Base-by-base conservation (phyloP, 2,113 vertebrate species). In the Caranx melampygus region DNA sequence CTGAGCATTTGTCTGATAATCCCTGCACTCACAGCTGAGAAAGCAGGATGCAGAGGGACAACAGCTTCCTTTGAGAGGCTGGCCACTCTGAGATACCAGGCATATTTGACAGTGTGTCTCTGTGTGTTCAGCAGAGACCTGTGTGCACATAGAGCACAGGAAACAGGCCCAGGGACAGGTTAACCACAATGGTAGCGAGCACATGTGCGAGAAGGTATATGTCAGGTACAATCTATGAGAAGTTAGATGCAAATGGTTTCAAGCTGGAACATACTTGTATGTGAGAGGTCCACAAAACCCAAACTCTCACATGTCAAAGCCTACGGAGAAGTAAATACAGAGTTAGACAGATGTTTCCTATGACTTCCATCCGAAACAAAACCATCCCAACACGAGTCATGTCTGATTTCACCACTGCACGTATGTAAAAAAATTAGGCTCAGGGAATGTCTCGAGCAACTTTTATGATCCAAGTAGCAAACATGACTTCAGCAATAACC, bases 71-170 rank as follows among this genome's bases (percentile, higher is more conserved):
- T 91, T 92, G 88, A 91, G 79, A 72, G 66, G 72, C 58, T 54
- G 69, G 37, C 47, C 69, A 44, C 70, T 45, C 35, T 33, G 49
- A 70, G 82, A 93, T 90, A 88, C 82, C 84, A 20, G 18, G 63
- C 80, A 90, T 93, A 87, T 88, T 92, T 92, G 90, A 92, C 90
- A 92, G 67, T 74, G n/a, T 51, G 70, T 78, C 71, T 83, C 80
- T 92, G 88, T 91, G 68, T 92, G 88, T 83, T 86, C 76, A 84
- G 76, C 74, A 51, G 62, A 81, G 78, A 74, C 42, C 76, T 85
- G 77, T 82, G 73, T 83, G 65, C 76, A 84, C 75, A 89, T 79
- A 82, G 54, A 71, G 78, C 76, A 81, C 57, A 51, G 65, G 33
- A 54, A 59, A 72, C 40, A 70, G 69, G 54, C 78, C 72, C 68